Percentiles rank a stretch among this genome's conserved stretches.
Evolutionary conservation across 2,797 vertebrate species (phyloP).

Genomic region (Heteromormyrus szaboi): DNA sequence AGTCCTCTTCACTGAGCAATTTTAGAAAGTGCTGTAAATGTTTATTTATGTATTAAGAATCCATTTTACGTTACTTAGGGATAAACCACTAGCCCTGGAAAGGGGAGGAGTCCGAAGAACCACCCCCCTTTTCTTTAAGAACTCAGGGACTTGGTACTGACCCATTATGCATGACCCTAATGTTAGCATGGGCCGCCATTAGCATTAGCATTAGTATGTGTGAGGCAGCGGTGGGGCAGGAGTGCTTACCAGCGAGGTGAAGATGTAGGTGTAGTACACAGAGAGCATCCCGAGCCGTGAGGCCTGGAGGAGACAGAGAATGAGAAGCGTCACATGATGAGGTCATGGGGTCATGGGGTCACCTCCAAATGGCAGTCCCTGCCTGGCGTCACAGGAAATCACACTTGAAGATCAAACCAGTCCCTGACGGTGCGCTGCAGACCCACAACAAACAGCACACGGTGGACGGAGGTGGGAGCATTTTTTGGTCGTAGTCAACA

Average conservation of each 20-base stretch:
- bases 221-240: conserved; percentile 15
- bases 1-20: not conserved
- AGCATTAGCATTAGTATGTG: not conserved
- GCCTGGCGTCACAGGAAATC: not conserved
- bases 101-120: not conserved
- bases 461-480: not conserved
- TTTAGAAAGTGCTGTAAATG: not conserved
- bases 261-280: conserved; percentile 76
- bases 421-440: not conserved
- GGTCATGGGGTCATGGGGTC: not conserved
- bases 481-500: not conserved
- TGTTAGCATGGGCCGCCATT: not conserved
- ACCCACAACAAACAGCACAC: not conserved
- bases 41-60: not conserved
- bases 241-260: conserved; percentile 75
- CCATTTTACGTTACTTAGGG: not conserved
- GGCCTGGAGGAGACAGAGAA: conserved; percentile 54
- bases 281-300: conserved; percentile 75
- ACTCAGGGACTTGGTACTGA: not conserved
- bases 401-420: not conserved
- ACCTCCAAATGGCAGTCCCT: not conserved
- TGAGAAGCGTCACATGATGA: not conserved
- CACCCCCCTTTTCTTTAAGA: conserved; percentile 18
- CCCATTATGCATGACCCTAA: not conserved
- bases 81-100: not conserved